Evolutionary conservation across 53 echinoderm and acorn worm species (phyloP).

Genomic region (Apostichopus leukothele): DNA sequence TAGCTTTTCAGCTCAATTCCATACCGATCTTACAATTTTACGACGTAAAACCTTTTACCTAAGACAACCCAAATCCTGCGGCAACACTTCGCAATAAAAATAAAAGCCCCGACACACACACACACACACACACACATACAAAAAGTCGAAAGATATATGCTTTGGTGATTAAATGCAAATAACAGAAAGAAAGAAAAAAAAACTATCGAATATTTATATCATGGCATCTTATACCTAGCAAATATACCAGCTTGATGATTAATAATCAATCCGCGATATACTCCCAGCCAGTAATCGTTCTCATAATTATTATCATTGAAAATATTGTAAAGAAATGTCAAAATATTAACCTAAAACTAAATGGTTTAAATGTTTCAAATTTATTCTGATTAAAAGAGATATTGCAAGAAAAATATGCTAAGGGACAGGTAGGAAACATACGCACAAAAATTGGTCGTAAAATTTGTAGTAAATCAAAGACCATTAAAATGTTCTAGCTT

Average conservation of each 20-base stretch:
- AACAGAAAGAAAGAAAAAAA: not conserved
- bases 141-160: conserved; percentile 23
- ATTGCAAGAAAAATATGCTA: conserved; percentile 31
- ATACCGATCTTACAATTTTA: conserved; percentile 35
- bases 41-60: conserved; percentile 41
- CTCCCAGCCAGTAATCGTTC: too few species aligned
- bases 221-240: not conserved
- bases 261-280: too few species aligned
- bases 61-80: conserved; percentile 25
- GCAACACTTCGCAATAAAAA: conserved; percentile 13
- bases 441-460: conserved; percentile 17
- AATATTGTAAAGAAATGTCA: too few species aligned
- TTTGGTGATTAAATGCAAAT: conserved; percentile 26
- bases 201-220: not conserved
- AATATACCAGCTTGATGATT: too few species aligned
- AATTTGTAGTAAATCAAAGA: conserved; percentile 17
- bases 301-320: too few species aligned
- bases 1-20: conserved; percentile 24
- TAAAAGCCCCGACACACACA: too few species aligned
- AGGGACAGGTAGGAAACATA: not conserved
- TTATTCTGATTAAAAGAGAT: not conserved
- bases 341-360: too few species aligned
- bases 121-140: too few species aligned
- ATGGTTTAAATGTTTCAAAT: too few species aligned
- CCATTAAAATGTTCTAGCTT: conserved; percentile 9